A percentile compares a stretch with the other conserved stretches of the same genome.
Evolutionary conservation across 2,888 invertebrate species (phyloP).

Genomic region (Pristionchus exspectatus): DNA sequence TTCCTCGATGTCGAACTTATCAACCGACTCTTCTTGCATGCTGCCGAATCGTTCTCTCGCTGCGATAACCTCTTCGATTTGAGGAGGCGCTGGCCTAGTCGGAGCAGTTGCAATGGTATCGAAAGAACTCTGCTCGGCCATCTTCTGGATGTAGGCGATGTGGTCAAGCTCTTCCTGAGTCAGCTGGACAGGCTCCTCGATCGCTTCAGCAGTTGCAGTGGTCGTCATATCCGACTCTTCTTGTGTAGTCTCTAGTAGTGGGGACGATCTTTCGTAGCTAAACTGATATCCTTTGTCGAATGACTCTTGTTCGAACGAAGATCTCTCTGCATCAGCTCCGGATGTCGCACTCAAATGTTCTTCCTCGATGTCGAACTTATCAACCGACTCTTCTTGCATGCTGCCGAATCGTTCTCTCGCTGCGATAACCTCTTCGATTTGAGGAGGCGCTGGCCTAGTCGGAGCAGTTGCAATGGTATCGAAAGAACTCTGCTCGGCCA

Average conservation of each 20-base stretch:
- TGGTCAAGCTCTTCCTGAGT: slow-evolving; percentile 38
- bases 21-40: neutral
- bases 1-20: neutral
- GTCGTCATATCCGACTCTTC: neutral
- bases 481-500: slow-evolving; percentile 27
- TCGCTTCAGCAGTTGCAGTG: neutral
- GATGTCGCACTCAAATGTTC: neutral
- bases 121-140: slow-evolving; percentile 31
- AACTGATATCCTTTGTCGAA: slow-evolving; percentile 12
- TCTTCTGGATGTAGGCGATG: slow-evolving; percentile 36
- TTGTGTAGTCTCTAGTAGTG: neutral
- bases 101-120: neutral
- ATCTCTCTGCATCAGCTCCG: slow-evolving; percentile 26
- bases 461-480: neutral
- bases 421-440: neutral
- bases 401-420: neutral
- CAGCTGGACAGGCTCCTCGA: slow-evolving; percentile 5
- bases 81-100: neutral
- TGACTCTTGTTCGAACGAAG: neutral
- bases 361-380: neutral
- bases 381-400: neutral
- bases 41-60: neutral
- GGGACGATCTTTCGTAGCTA: slow-evolving; percentile 6
- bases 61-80: neutral
- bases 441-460: neutral